Conservation (phyloP, 2,888 invertebrate species). For the Eupithecia insigniata region DNA sequence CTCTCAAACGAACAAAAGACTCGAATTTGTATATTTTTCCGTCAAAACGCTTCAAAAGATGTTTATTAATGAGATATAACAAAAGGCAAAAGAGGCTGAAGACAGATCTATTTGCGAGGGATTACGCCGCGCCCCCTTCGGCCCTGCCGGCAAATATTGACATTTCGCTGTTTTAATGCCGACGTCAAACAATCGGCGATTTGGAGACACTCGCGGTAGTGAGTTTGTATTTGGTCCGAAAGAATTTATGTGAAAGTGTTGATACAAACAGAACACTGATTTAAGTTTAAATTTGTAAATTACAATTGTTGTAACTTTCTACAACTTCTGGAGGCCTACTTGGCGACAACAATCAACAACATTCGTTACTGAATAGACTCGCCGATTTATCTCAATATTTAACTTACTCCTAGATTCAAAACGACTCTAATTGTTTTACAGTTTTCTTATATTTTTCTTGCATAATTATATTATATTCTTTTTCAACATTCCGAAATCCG, state of each 20-base stretch:
- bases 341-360: too few relatives aligned
- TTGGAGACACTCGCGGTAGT: slow-evolving; percentile 55
- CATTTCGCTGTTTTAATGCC: slow-evolving; percentile 83
- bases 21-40: slow-evolving; percentile 36
- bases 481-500: neutral
- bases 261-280: neutral
- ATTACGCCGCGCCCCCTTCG: slow-evolving; percentile 66
- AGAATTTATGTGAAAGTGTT: neutral
- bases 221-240: slow-evolving; percentile 38
- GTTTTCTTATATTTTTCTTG: neutral
- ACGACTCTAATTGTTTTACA: neutral
- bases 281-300: neutral
- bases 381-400: too few relatives aligned
- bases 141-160: slow-evolving; percentile 77
- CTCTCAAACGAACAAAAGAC: slow-evolving; percentile 10
- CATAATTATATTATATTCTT: neutral
- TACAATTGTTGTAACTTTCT: neutral
- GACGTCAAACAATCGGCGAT: slow-evolving; percentile 82
- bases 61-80: slow-evolving; percentile 69
- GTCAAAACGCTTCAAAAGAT: slow-evolving; percentile 44
- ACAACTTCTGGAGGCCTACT: too few relatives aligned
- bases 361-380: too few relatives aligned
- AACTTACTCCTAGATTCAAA: neutral
- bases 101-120: slow-evolving; percentile 72
- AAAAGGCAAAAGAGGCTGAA: slow-evolving; percentile 49